A percentile compares a stretch with the other conserved stretches of the same genome.
Evolutionary conservation across 2,797 vertebrate species (phyloP).

Genomic region (Erethizon dorsatum): DNA sequence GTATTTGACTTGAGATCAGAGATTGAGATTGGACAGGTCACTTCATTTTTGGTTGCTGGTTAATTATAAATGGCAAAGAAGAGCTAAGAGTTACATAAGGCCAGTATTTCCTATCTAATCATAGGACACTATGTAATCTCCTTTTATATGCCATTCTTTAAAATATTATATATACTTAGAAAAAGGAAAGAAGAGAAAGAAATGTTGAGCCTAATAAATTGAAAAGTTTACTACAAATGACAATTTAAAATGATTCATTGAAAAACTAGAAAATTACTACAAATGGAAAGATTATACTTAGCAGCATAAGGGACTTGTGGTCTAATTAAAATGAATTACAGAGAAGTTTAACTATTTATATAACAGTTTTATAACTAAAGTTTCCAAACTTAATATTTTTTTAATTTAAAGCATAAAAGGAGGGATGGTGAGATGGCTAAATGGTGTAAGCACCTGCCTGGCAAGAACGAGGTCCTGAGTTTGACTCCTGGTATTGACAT

Average conservation of each 20-base stretch:
- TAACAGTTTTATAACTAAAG: not conserved
- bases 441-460: too few species aligned
- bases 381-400: not conserved
- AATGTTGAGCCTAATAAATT: not conserved
- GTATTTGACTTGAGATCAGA: not conserved
- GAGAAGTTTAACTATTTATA: not conserved
- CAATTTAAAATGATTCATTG: not conserved
- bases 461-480: too few species aligned
- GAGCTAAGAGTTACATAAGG: not conserved
- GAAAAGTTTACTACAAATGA: not conserved
- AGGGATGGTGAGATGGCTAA: too few species aligned
- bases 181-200: not conserved
- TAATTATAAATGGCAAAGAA: not conserved
- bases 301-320: not conserved
- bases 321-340: not conserved
- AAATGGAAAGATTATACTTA: not conserved
- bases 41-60: not conserved
- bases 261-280: slow-evolving; percentile 15
- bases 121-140: not conserved
- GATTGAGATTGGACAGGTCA: not conserved
- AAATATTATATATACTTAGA: not conserved
- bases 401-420: not conserved
- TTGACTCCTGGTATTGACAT: too few species aligned
- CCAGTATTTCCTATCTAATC: not conserved
- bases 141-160: not conserved